Conservation (phyloP, 2,113 vertebrate genomes). For the Saccopteryx bilineata region DNA sequence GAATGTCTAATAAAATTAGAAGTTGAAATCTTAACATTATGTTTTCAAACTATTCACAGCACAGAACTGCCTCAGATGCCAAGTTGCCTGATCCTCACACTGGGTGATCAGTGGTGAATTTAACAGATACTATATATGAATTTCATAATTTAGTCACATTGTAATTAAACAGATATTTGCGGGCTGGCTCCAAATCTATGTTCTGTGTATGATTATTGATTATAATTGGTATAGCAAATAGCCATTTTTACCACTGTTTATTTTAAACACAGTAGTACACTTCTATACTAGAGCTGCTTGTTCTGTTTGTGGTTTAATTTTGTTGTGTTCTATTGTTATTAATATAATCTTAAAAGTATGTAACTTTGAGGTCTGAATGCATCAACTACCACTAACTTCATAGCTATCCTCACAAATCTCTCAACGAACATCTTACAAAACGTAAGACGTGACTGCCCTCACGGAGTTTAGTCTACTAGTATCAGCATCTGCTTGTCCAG, state of each 20-base stretch:
- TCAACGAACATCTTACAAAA: background rate
- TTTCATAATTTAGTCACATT: constrained; percentile 40
- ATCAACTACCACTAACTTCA: background rate
- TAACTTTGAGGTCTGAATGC: background rate
- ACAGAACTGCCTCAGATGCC: background rate
- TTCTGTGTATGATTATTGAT: background rate
- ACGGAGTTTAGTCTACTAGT: background rate
- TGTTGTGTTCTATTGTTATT: constrained; percentile 31
- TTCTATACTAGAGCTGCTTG: background rate
- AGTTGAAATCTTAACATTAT: background rate
- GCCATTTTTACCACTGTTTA: constrained; percentile 6
- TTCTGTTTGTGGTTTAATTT: background rate
- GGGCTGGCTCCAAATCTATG: background rate
- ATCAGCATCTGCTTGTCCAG: background rate
- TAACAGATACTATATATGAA: background rate
- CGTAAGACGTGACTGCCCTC: background rate
- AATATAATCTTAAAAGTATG: background rate
- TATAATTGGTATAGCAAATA: constrained; percentile 25
- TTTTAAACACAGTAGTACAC: background rate
- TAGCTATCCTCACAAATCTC: background rate
- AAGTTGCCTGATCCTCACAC: background rate
- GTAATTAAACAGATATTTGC: background rate
- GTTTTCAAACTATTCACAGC: constrained; percentile 16
- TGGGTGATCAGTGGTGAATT: background rate
- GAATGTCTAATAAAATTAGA: constrained; percentile 39